Base-by-base conservation (phyloP, 2,888 invertebrate species). In the Tribolium freemani region DNA sequence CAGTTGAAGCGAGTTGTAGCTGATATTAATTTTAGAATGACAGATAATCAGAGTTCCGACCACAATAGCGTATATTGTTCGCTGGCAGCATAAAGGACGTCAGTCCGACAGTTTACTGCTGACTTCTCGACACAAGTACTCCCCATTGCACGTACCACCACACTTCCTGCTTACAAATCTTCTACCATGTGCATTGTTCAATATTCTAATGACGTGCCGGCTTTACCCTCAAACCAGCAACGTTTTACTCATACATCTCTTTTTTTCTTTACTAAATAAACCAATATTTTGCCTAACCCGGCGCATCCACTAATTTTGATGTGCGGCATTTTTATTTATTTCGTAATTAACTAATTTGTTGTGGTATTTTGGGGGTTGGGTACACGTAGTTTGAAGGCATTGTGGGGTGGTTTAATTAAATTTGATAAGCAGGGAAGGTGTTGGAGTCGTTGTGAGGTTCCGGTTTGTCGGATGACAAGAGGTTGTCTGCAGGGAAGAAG, bases 21-120 rank as follows among this genome's bases (percentile, higher is more conserved):
- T 68, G 78, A 79, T 78, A 80, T 79, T 80, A 78, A 80, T 79
- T 78, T 74, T 66, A 72, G 71, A 79, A 79, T 79, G 79, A 78
- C 77, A 79, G 75, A 80, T 79, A 78, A 80, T 80, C 79, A 78
- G 77, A 73, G 64, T 76, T 70, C 64, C 72, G 69, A 71, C 75
- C 77, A 76, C 78, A 79, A 77, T 73, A 63, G 74, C 75, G 75
- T 64, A 72, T 69, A 73, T 73, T 77, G 74, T 75, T 74, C 70
- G 71, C 68, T 70, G 69, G 75, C 72, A 70, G 72, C 73, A 73
- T 68, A 69, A 68, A 60, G 56, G 66, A 71, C 61, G 72, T 71
- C 71, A 68, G 64, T 60, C 67, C 72, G 66, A 54, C 71, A 61
- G 69, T 60, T 66, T 61, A 67, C 72, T 72, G 67, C 67, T 67